Evolutionary conservation across 2,888 invertebrate genomes (phyloP), one percentile per base, ranked within the genome.

Genomic region (Patella depressa): DNA sequence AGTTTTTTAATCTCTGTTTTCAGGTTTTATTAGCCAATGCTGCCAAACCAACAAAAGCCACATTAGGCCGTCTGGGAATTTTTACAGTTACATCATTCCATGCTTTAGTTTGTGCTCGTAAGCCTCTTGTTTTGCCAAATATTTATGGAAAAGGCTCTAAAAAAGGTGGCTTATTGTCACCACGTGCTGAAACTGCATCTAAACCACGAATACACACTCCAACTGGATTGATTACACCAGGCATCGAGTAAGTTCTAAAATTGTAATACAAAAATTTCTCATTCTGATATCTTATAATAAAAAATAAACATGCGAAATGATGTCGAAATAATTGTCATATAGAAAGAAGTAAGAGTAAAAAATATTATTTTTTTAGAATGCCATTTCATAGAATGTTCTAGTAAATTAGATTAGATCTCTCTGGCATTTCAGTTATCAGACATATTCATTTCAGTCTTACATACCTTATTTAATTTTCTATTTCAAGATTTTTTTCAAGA

Each of bases 41-140:
- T 80, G 98, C 98, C 53, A 95, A 97, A 87, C 95, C 96, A 87
- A 98, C 98, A 85, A 98, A 98, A 93, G 95, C 96, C 89, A 97
- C 96, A 73, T 93, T 98, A 89, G 97, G 98, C 93, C 96, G 97
- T 91, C 93, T 98, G 89, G 98, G 98, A 81, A 97, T 98, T 88
- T 98, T 98, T 94, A 98, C 98, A 76, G 98, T 98, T 86, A 98
- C 98, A 78, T 98, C 98, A 84, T 97, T 98, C 93, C 98, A 98
- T 93, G 98, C 98, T 85, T 97, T 98, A 92, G 98, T 98, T 88
- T 98, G 98, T 92, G 98, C 98, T 79, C 95, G 98, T 83, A 97
- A 97, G 89, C 98, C 98, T 1, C 85, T 88, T 71, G 83, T 87
- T 53, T 84, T 88, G 81, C 88, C 88, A 17, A 86, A 86, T 79